Evolutionary conservation across 2,888 invertebrate species (phyloP), one percentile per base, ranked within the genome.

Genomic region (Bibio marci): DNA sequence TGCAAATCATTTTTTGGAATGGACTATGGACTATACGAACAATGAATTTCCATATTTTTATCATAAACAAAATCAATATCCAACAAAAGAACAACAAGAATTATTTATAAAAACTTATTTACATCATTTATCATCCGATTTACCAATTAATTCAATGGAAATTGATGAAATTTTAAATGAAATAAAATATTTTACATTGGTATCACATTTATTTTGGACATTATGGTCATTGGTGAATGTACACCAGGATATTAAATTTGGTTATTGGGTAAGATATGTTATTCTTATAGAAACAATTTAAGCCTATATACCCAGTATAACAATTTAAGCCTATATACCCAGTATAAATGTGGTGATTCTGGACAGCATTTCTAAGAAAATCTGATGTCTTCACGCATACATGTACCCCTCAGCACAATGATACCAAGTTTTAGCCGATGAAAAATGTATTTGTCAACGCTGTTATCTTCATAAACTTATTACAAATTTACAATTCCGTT

Each of bases 1-100:
- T 37, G 92, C 92, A 3, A 94, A 94, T 61, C 94, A 94, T 54
- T 91, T 94, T 57, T 70, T 85, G 45, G 94, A 94, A 58, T 88
- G 90, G 87, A 73, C 73, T 2, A 85, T 85, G 54, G 87, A 92
- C 54, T 92, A 94, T 58, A 85, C 80, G 1, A 73, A 75, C 41
- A 69, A 76, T 0, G 68, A 76, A 26, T 70, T 74, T 48, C 92
- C 92, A 0, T 81, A 77, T 59, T 94, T 78, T 60, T 67, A 64
- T 43, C 78, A 80, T 46, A 64, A 69, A 37, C 65, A 65, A 2
- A 71, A 74, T 7, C 69, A 76, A 45, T 80, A 76, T 52, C 90
- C 95, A 0, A 76, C 71, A 4, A 62, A 71, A 43, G 76, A 82
- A 45, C 86, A 92, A 55, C 80, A 85, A 75, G 80, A 41, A 13